Conservation (phyloP, 1,140 invertebrate genomes). For the Amyelois transitella region DNA sequence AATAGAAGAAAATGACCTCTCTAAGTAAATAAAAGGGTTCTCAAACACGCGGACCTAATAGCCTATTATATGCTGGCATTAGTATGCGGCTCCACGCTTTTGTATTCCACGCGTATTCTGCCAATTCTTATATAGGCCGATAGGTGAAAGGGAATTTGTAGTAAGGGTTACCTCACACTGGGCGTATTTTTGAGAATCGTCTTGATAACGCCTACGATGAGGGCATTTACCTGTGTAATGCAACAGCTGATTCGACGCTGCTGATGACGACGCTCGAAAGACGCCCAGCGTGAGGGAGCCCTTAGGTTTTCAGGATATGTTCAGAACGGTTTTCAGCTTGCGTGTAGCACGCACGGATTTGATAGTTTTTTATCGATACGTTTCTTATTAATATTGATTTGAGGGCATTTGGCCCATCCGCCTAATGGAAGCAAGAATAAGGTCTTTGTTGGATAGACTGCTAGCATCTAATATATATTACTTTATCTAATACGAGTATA, state of each 20-base stretch:
- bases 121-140: background rate
- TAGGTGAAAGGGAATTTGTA: background rate
- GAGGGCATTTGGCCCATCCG: too few species aligned
- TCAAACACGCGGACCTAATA: background rate
- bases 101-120: slow-evolving; percentile 1
- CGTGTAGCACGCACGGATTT: background rate
- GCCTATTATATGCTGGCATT: slow-evolving; percentile 1
- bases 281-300: too few species aligned
- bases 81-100: background rate
- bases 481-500: too few species aligned
- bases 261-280: too few species aligned
- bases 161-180: too few species aligned
- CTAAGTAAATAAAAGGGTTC: slow-evolving; percentile 1
- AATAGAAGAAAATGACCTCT: background rate
- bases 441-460: too few species aligned
- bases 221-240: too few species aligned
- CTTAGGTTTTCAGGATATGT: background rate
- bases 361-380: background rate
- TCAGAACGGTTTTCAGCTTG: background rate
- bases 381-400: background rate
- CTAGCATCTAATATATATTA: too few species aligned
- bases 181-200: too few species aligned
- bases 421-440: too few species aligned
- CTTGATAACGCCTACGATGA: too few species aligned
- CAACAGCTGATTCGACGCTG: too few species aligned